Percentiles rank a stretch among this genome's conserved stretches.
Conservation (phyloP, 64 coral and sea anemone species). For the Pocillopora verrucosa region DNA sequence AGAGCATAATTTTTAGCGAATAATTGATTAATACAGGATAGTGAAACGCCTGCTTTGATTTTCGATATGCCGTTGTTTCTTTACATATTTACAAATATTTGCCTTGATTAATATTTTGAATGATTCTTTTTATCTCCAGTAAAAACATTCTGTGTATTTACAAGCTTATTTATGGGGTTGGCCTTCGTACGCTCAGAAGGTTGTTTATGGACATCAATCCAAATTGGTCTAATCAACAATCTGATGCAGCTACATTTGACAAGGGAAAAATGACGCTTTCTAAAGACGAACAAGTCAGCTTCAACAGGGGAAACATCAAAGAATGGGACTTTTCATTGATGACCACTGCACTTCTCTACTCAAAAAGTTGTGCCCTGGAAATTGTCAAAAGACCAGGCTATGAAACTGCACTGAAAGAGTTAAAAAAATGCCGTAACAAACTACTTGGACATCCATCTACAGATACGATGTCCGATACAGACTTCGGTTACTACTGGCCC, state of each 20-base stretch:
- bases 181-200: slow-evolving; percentile 38
- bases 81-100: too few species aligned
- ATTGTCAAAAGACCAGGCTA: slow-evolving; percentile 42
- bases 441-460: slow-evolving; percentile 64
- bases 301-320: slow-evolving; percentile 66
- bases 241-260: slow-evolving; percentile 53
- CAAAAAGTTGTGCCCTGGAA: slow-evolving; percentile 50
- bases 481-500: slow-evolving; percentile 60
- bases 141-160: slow-evolving; percentile 65
- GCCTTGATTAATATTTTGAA: not conserved
- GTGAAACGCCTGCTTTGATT: too few species aligned
- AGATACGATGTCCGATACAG: slow-evolving; percentile 57
- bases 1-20: too few species aligned
- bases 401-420: slow-evolving; percentile 32
- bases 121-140: slow-evolving; percentile 4
- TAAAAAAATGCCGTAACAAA: slow-evolving; percentile 62
- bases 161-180: slow-evolving; percentile 66
- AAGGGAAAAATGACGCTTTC: slow-evolving; percentile 54
- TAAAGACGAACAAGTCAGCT: slow-evolving; percentile 11
- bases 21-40: too few species aligned
- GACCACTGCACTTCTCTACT: slow-evolving; percentile 58
- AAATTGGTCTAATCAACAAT: slow-evolving; percentile 66
- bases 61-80: too few species aligned
- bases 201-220: slow-evolving; percentile 74
- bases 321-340: slow-evolving; percentile 83